phyloP scores from a whole-genome alignment of 2,113 vertebrate species.

The Rhea americana region DNA sequence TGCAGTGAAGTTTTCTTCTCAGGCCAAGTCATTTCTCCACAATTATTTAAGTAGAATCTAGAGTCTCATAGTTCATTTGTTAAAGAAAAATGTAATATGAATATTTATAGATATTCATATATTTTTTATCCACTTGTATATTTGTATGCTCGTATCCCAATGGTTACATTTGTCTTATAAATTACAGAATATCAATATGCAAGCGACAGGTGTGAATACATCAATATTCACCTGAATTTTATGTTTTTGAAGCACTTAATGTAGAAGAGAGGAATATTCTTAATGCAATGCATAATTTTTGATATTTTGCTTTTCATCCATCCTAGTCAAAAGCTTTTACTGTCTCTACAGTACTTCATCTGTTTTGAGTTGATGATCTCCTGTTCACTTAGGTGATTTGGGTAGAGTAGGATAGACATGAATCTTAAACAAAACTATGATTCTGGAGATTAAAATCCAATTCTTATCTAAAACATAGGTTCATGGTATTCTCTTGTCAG shows the following conservation, averaged over 20 bases:
- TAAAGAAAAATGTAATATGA: neutral
- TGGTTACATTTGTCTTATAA: neutral
- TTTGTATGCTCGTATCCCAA: neutral
- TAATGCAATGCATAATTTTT: neutral
- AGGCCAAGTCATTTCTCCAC: neutral
- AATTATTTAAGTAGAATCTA: neutral
- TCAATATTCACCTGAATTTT: neutral
- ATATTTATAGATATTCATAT: neutral
- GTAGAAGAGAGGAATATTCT: neutral
- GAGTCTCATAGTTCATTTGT: neutral
- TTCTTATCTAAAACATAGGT: neutral
- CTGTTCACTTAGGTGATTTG: fast-evolving
- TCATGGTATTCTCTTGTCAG: constrained; percentile 3
- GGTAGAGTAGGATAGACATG: neutral
- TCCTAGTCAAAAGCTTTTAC: neutral
- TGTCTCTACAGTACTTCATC: neutral
- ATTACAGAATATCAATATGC: neutral
- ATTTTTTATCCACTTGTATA: neutral
- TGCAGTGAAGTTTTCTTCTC: neutral
- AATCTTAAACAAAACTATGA: neutral
- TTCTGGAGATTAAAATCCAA: neutral
- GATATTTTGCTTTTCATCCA: neutral
- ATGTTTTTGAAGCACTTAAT: neutral
- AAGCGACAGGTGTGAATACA: neutral
- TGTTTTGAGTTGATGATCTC: neutral